A percentile compares a stretch with the other conserved stretches of the same genome.
These are phyloP conservation scores for Potamarius usumacintae DNA, from an alignment of 2,113 vertebrate species.

Conservation along the genomic window DNA sequence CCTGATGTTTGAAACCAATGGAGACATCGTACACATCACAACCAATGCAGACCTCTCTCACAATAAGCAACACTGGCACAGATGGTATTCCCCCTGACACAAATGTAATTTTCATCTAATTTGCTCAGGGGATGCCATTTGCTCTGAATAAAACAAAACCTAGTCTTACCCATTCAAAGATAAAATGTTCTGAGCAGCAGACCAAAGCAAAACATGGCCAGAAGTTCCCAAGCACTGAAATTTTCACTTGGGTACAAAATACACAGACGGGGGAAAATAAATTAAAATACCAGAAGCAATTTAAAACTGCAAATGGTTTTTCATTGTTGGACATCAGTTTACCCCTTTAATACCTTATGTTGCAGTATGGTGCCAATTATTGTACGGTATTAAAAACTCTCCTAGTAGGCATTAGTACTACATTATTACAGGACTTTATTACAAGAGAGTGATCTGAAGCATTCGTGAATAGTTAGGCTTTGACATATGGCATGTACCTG, in stretches of 20 bases:
- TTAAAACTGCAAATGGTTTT: constrained; percentile 20
- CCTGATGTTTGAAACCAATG: constrained; percentile 11
- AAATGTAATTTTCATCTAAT: constrained; percentile 64
- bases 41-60: constrained; percentile 61
- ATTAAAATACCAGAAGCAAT: constrained; percentile 52
- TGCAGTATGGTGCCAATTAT: neutral
- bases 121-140: constrained; percentile 52
- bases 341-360: neutral
- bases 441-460: neutral
- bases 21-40: constrained; percentile 59
- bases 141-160: constrained; percentile 34
- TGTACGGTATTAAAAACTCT: neutral
- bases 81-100: constrained; percentile 56
- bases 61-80: constrained; percentile 54
- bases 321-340: neutral
- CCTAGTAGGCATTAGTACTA: neutral
- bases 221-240: neutral
- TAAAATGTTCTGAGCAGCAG: constrained; percentile 44
- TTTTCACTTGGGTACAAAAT: neutral
- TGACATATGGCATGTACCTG: neutral
- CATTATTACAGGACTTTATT: neutral
- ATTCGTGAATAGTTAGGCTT: neutral
- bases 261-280: neutral
- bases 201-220: constrained; percentile 19
- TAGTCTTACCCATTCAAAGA: constrained; percentile 32